Evolutionary conservation across 2,888 invertebrate species (phyloP), one percentile per base, ranked within the genome.

Genomic region (Falcaria lacertinaria): DNA sequence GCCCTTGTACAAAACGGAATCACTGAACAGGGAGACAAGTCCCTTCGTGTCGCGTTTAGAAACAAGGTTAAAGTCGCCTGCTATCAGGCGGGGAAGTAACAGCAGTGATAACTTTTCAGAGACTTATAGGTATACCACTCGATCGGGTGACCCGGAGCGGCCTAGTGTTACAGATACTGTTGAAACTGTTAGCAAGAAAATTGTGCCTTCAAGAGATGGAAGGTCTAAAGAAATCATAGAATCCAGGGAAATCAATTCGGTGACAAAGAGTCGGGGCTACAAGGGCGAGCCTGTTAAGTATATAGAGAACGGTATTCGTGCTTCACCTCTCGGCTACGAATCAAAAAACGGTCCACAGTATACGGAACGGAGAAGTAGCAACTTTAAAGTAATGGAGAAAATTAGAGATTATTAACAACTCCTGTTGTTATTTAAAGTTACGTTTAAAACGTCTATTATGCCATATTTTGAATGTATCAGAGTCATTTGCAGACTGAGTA

Each of bases 131-230:
- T 93, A 93, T 52, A 92, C 92, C 5, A 92, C 93, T 11, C 90
- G 92, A 49, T 91, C 91, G 6, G 93, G 92, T 44, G 92, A 94
- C 71, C 93, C 93, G 1, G 81, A 90, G 42, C 80, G 93, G 52
- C 93, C 94, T 15, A 92, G 92, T 61, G 90, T 94, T 42, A 94
- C 94, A 16, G 93, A 94, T 63, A 93, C 93, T 0, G 92, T 93
- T 13, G 92, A 93, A 68, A 94, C 91, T 35, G 91, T 92, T 58
- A 91, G 91, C 54, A 94, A 93, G 77, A 93, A 93, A 78, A 90
- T 92, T 1, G 81, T 94, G 38, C 94, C 94, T 11, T 84, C 91
- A 0, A 91, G 89, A 64, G 91, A 92, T 60, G 93, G 93, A 0
- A 90, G 92, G 17, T 85, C 90, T 5, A 87, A 92, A 57, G 93